Evolutionary conservation across 2,113 vertebrate genomes (phyloP), one percentile per base, ranked within the genome.

Genomic region (Etheostoma cragini): DNA sequence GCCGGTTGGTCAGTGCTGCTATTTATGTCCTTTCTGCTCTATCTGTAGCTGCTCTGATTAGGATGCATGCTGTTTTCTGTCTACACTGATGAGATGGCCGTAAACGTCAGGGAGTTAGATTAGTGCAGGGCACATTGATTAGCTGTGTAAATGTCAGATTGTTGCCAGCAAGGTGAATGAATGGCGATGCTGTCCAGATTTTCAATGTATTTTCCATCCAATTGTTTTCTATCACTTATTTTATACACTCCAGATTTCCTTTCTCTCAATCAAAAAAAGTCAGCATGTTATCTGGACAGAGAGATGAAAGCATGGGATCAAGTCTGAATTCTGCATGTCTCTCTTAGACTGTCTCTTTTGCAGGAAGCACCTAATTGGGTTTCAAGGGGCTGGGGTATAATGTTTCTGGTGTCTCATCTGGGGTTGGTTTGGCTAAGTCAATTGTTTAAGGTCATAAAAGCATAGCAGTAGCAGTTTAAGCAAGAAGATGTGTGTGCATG

Each of bases 101-200:
- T 54, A 68, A 72, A 42, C 64, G 13, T 67, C 56, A 81, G 56
- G 52, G 73, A 78, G 66, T 3, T 58, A 12, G 45, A 70, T 69
- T 54, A 22, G 24, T 16, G 3, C 52, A 24, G 52, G 22, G 35
- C 53, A 24, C 68, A 85, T 76, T 82, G 82, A 82, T 85, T 78
- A 56, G n/a, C 57, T 35, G 24, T 26, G 24, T 78, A 81, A 79
- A 87, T 82, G 81, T 86, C 83, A 84, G 38, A 47, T 13, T 8
- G 24, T 35, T 57, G 6, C 30, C 24, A 35, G 21, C 47, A 47
- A 72, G 82, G 52, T 82, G 79, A 75, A 64, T 3, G 6, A 6
- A 49, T 22, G 21, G 22, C 13, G 21, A 8, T 47, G 38, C 45
- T n/a, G 58, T 75, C 50, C 16, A 12, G 42, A 3, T 24, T 7